Evolutionary conservation across 2,888 invertebrate genomes (phyloP).

Genomic region (Agrenia bidenticulata): DNA sequence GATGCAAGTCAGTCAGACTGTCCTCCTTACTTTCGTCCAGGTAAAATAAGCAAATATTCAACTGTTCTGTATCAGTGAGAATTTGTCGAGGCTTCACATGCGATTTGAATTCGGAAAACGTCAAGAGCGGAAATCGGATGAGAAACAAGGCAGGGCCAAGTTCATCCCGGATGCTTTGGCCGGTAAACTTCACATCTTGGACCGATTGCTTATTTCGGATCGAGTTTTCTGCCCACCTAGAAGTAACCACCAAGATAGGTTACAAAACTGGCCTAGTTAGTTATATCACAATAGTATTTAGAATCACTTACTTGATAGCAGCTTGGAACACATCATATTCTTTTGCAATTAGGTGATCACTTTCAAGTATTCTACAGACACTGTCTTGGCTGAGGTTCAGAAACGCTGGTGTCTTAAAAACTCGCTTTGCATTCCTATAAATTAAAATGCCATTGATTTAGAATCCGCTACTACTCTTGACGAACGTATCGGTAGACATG

Average conservation of each 20-base stretch:
- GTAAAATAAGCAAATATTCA: not conserved
- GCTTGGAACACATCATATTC: constrained; percentile 16
- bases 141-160: constrained; percentile 6
- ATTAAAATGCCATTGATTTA: not conserved
- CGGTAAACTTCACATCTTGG: constrained; percentile 2
- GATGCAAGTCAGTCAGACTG: not conserved
- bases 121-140: constrained; percentile 14
- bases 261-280: not conserved
- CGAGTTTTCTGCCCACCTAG: constrained; percentile 16
- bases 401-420: constrained; percentile 10
- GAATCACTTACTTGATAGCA: constrained; percentile 6
- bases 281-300: not conserved
- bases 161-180: not conserved
- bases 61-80: not conserved
- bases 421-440: not conserved
- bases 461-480: no score
- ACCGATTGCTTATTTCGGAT: not conserved
- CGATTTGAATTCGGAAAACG: not conserved
- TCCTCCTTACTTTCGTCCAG: not conserved
- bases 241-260: not conserved
- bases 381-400: not conserved
- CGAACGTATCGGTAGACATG: no score
- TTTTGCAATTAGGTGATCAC: constrained; percentile 8
- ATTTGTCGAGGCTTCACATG: not conserved
- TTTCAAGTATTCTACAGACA: constrained; percentile 11